Conservation (phyloP, 2,888 invertebrate genomes). For the Diadromus collaris region DNA sequence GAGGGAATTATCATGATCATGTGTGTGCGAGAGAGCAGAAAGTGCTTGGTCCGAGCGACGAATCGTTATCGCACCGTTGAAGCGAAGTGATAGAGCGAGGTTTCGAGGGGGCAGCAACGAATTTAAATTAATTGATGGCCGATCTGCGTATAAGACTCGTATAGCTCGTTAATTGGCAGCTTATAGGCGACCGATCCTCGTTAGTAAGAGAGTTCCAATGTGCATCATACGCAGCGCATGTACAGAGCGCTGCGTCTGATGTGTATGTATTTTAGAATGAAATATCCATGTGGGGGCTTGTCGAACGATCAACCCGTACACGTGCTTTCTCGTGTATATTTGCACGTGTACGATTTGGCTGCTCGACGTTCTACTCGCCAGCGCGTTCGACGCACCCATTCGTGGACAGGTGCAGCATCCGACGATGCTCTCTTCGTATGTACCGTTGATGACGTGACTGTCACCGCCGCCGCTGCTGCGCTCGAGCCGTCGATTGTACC, state of each 20-base stretch:
- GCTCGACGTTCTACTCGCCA: neutral
- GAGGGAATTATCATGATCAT: constrained; percentile 1
- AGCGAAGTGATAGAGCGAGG: constrained; percentile 17
- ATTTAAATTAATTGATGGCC: constrained; percentile 77
- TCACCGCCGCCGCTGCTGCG: constrained; percentile 20
- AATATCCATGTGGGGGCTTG: constrained; percentile 2
- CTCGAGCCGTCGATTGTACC: constrained; percentile 67
- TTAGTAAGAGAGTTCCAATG: constrained; percentile 69
- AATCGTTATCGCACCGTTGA: constrained; percentile 23
- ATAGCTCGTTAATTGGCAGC: constrained; percentile 78
- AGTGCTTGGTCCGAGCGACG: constrained; percentile 25
- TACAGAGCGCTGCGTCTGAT: neutral
- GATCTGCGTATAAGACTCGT: constrained; percentile 74
- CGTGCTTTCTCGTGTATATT: constrained; percentile 66
- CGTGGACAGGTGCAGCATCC: constrained; percentile 61
- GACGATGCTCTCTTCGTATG: constrained; percentile 32
- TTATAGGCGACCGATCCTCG: constrained; percentile 76
- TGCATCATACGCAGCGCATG: constrained; percentile 8
- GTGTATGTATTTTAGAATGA: constrained; percentile 1
- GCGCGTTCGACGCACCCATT: constrained; percentile 17
- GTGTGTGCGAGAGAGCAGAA: constrained; percentile 7
- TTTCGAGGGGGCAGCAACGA: constrained; percentile 49
- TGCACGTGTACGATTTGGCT: constrained; percentile 55
- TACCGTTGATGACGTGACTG: constrained; percentile 44
- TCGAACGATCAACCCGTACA: constrained; percentile 52